phyloP scores from a whole-genome alignment of 2,797 vertebrate genomes.

The Enteromius treurensis region DNA sequence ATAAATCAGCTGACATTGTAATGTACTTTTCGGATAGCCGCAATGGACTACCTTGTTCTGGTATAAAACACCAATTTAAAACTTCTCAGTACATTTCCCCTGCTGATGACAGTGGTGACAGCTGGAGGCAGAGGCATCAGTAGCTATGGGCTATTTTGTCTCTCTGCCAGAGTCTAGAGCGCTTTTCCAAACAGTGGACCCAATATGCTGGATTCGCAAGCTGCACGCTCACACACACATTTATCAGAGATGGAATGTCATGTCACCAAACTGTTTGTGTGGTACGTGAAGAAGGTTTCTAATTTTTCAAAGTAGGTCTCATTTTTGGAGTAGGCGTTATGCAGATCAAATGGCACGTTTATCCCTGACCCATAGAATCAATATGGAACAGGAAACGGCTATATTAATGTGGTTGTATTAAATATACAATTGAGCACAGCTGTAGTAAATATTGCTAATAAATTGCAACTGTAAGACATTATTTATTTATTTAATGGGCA shows the following conservation, averaged over 20 bases:
- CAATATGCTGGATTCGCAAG: background rate
- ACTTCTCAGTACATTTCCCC: slow-evolving; percentile 18
- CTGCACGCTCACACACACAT: background rate
- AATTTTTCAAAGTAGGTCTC: slow-evolving; percentile 5
- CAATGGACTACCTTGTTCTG: slow-evolving; percentile 22
- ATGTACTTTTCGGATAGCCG: background rate
- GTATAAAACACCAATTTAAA: slow-evolving; percentile 34
- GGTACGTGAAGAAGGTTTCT: background rate
- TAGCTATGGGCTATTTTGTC: slow-evolving; percentile 42
- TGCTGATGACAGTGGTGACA: slow-evolving; percentile 23
- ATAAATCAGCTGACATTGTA: slow-evolving; percentile 11
- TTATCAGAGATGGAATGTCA: slow-evolving; percentile 2
- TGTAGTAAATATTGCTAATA: background rate
- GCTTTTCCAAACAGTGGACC: slow-evolving; percentile 30
- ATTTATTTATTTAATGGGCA: background rate
- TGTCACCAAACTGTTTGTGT: slow-evolving; percentile 7
- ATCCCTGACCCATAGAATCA: background rate
- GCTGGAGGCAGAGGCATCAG: slow-evolving; percentile 36
- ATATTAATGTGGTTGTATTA: background rate
- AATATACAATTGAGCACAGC: background rate
- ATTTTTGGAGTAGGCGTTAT: background rate
- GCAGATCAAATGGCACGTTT: background rate
- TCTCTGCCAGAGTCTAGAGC: slow-evolving; percentile 23
- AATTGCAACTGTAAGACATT: background rate
- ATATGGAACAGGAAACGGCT: background rate